A percentile compares a stretch with the other conserved stretches of the same genome.
These are phyloP conservation scores for Clarias pachynema DNA, from an alignment of 2,797 vertebrate species.

Conservation along the genomic window DNA sequence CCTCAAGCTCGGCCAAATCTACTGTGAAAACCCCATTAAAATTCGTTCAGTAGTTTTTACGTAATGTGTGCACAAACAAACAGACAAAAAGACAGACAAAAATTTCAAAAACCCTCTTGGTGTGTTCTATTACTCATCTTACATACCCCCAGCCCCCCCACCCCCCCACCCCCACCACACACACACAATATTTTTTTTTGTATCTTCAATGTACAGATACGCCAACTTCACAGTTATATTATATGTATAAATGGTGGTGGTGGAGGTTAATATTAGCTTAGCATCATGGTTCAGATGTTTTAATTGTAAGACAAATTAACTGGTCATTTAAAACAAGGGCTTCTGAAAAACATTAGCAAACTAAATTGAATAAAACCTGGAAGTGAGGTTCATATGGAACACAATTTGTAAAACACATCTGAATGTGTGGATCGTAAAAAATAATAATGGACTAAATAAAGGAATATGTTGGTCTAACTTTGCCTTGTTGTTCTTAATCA, in stretches of 20 bases:
- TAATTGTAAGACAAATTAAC: not conserved
- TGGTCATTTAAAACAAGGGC: not conserved
- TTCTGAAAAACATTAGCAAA: not conserved
- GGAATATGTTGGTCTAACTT: not conserved
- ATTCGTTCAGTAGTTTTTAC: no score
- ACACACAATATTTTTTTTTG: no score
- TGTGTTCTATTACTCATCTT: no score
- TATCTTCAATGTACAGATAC: no score
- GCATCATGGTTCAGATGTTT: not conserved
- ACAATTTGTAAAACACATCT: not conserved
- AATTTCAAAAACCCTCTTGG: no score
- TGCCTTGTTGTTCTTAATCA: not conserved
- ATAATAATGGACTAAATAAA: not conserved
- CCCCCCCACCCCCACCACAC: no score
- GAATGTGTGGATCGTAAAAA: not conserved
- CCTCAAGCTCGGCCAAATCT: no score
- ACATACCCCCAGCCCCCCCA: no score
- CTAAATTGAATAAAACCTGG: not conserved
- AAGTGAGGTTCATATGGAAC: not conserved
- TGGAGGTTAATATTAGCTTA: not conserved
- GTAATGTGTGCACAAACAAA: no score
- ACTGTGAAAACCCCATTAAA: no score
- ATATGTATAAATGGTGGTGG: not conserved
- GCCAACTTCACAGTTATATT: no score
- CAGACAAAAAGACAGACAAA: no score